Percentiles rank a stretch among this genome's conserved stretches.
phyloP scores from a whole-genome alignment of 2,888 invertebrate species.

The Ditylenchus weischeri region DNA sequence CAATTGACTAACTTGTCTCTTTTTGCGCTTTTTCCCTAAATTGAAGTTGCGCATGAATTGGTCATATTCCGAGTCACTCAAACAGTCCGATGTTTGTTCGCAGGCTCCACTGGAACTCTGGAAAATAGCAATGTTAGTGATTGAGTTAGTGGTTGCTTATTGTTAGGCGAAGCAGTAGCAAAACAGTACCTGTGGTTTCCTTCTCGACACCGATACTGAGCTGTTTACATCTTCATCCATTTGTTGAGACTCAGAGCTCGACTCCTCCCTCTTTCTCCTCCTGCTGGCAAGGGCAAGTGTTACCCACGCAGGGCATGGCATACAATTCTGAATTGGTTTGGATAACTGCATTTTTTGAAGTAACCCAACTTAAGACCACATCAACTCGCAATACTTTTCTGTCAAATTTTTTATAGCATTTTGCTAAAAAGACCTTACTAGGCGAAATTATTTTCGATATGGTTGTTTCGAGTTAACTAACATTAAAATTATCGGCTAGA shows the following conservation, averaged over 20 bases:
- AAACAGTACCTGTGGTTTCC: too few species aligned
- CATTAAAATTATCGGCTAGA: too few species aligned
- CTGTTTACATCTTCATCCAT: background rate
- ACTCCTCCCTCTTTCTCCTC: too few species aligned
- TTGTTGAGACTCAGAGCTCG: too few species aligned
- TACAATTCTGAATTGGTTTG: conserved; percentile 37
- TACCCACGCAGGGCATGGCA: conserved; percentile 54
- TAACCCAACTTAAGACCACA: too few species aligned
- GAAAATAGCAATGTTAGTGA: background rate
- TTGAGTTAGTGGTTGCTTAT: too few species aligned
- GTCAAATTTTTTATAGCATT: too few species aligned
- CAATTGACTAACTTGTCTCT: conserved; percentile 36
- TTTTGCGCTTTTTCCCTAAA: conserved; percentile 34
- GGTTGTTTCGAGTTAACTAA: too few species aligned
- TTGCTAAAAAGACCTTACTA: too few species aligned
- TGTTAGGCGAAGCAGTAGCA: too few species aligned
- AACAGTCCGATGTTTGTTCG: conserved; percentile 47
- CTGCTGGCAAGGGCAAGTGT: conserved; percentile 39
- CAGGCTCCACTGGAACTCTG: conserved; percentile 27
- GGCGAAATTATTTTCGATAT: too few species aligned
- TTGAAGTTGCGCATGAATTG: conserved; percentile 47
- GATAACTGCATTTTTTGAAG: conserved; percentile 10
- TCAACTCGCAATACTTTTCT: too few species aligned
- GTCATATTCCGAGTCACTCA: conserved; percentile 38
- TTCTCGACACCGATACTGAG: background rate